A percentile compares a stretch with the other conserved stretches of the same genome.
Evolutionary conservation across 2,113 vertebrate species (phyloP).

Genomic region (Lonchura striata): DNA sequence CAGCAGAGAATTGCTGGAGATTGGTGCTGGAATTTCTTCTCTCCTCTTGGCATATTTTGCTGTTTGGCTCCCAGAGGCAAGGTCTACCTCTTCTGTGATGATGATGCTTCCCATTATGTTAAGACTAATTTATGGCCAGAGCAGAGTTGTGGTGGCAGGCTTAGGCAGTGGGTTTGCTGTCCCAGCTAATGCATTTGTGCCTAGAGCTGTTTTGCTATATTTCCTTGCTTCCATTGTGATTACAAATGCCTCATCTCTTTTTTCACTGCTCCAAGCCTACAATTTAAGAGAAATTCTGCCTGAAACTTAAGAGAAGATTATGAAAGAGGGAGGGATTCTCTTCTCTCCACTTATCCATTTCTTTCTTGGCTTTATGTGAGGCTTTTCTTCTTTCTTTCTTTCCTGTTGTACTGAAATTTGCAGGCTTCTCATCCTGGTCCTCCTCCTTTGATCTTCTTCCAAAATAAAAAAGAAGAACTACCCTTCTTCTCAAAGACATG

Average conservation of each 20-base stretch:
- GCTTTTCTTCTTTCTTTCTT: neutral
- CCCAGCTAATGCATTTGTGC: neutral
- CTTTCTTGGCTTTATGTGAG: neutral
- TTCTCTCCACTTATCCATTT: neutral
- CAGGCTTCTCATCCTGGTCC: neutral
- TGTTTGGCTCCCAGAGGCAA: neutral
- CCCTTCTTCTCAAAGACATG: neutral
- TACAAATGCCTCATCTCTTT: neutral
- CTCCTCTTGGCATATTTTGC: neutral
- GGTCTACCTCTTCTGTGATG: neutral
- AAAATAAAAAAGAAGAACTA: neutral
- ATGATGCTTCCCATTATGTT: neutral
- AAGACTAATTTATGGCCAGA: neutral
- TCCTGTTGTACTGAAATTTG: neutral
- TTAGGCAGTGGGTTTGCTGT: neutral
- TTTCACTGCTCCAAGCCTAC: neutral
- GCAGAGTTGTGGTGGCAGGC: neutral
- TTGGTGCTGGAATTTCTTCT: neutral
- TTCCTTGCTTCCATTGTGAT: neutral
- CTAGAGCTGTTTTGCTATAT: neutral
- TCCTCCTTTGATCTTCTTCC: neutral
- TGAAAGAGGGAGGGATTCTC: neutral
- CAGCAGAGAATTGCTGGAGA: neutral
- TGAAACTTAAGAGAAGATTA: neutral
- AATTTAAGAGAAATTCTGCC: neutral